Percentiles rank a stretch among this genome's conserved stretches.
Evolutionary conservation across 2,113 vertebrate genomes (phyloP).

Genomic region (Peromyscus leucopus): DNA sequence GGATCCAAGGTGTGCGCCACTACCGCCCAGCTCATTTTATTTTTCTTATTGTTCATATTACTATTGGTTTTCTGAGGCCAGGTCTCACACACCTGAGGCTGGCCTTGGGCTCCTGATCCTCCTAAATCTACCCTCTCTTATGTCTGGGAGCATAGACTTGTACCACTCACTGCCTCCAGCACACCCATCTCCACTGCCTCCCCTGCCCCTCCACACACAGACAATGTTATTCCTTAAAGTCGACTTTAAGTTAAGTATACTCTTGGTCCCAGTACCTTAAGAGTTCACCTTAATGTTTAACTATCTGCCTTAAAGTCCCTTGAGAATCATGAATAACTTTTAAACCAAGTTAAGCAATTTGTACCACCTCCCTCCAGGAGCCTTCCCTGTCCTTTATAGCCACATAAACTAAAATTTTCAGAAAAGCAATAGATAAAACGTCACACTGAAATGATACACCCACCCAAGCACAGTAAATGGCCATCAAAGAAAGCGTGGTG

Average conservation of each 20-base stretch:
- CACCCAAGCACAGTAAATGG: not conserved
- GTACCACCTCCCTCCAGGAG: not conserved
- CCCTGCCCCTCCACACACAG: not conserved
- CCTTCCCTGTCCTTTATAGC: not conserved
- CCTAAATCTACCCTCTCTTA: not conserved
- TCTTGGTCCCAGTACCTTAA: not conserved
- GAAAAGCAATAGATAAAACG: conserved; percentile 38
- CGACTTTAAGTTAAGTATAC: not conserved
- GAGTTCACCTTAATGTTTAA: not conserved
- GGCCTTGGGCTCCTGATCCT: not conserved
- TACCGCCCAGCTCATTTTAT: not conserved
- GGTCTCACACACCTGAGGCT: not conserved
- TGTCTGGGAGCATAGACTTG: not conserved
- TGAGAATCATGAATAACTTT: not conserved
- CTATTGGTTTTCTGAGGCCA: not conserved
- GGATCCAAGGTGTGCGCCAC: not conserved
- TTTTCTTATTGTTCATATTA: not conserved
- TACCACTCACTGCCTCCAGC: not conserved
- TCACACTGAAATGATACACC: conserved; percentile 30
- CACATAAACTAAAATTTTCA: not conserved
- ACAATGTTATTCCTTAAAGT: conserved; percentile 16
- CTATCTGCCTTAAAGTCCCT: not conserved
- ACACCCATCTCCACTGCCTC: not conserved
- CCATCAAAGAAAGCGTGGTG: not conserved
- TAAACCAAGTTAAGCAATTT: conserved; percentile 17